phyloP scores from a whole-genome alignment of 2,797 vertebrate genomes.

The Masticophis lateralis region DNA sequence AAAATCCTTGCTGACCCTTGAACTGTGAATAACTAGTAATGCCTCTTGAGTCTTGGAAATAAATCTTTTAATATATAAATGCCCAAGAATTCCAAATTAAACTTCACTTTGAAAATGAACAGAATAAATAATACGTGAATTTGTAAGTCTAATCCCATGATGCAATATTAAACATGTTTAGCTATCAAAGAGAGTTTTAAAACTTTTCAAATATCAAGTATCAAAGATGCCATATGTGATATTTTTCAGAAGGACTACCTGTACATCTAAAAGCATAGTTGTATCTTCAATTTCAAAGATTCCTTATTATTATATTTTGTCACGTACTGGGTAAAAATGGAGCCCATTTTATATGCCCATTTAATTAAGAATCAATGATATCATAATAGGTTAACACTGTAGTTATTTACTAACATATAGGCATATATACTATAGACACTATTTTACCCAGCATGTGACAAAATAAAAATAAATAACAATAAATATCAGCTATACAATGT shows the following conservation, averaged over 20 bases:
- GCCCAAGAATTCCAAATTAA: not conserved
- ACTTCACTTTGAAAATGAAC: conserved; percentile 2
- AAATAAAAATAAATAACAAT: too few relatives aligned
- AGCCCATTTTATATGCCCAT: too few relatives aligned
- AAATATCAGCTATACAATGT: too few relatives aligned
- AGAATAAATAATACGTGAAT: not conserved
- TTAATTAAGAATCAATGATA: too few relatives aligned
- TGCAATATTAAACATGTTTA: conserved; percentile 38
- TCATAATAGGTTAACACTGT: too few relatives aligned
- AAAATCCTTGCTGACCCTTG: not conserved
- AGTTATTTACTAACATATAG: too few relatives aligned
- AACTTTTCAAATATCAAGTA: conserved; percentile 60
- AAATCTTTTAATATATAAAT: not conserved
- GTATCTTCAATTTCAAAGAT: conserved; percentile 58
- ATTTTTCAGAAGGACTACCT: conserved; percentile 66
- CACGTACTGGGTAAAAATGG: too few relatives aligned
- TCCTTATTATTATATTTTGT: not conserved
- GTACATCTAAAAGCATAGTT: conserved; percentile 54
- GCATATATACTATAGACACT: too few relatives aligned
- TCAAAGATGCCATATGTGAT: conserved; percentile 62
- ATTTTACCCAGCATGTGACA: too few relatives aligned
- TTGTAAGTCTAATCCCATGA: conserved; percentile 12
- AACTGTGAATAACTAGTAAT: not conserved
- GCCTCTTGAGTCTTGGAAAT: not conserved
- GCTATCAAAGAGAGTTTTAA: too few relatives aligned